phyloP scores from a whole-genome alignment of 2,888 invertebrate genomes.

The Lymantria dispar region DNA sequence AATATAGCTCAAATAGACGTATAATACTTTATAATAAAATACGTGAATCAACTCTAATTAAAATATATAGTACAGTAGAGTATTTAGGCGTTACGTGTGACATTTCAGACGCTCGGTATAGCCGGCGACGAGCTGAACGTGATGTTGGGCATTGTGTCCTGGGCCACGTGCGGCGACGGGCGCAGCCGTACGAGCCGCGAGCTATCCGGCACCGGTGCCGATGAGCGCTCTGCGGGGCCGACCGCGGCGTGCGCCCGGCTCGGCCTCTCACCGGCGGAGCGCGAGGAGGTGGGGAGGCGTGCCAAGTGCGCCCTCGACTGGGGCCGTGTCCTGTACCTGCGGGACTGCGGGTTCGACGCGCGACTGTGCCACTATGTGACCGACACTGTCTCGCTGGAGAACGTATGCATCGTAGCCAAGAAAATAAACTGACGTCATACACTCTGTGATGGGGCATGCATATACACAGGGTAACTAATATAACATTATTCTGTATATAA shows the following conservation, averaged over 20 bases:
- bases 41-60: too few relatives aligned
- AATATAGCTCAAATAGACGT: too few relatives aligned
- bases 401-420: slow-evolving; percentile 88
- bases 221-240: neutral
- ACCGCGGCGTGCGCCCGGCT: neutral
- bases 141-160: slow-evolving; percentile 91
- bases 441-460: neutral
- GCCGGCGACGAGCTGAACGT: slow-evolving; percentile 85
- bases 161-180: slow-evolving; percentile 93
- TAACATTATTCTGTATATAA: too few relatives aligned
- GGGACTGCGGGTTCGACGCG: slow-evolving; percentile 81
- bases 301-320: slow-evolving; percentile 91
- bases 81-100: neutral
- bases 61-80: too few relatives aligned
- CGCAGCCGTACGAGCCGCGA: slow-evolving; percentile 63
- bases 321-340: slow-evolving; percentile 86
- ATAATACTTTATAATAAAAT: too few relatives aligned
- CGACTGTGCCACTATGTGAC: slow-evolving; percentile 86
- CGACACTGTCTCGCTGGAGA: slow-evolving; percentile 87
- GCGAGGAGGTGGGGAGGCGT: slow-evolving; percentile 83
- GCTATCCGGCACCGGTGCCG: neutral
- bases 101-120: slow-evolving; percentile 79
- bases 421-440: slow-evolving; percentile 24
- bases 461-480: too few relatives aligned
- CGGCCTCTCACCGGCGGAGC: slow-evolving; percentile 7